Base-by-base conservation (phyloP, 1,140 invertebrate species). In the Zaprionus ghesquierei region DNA sequence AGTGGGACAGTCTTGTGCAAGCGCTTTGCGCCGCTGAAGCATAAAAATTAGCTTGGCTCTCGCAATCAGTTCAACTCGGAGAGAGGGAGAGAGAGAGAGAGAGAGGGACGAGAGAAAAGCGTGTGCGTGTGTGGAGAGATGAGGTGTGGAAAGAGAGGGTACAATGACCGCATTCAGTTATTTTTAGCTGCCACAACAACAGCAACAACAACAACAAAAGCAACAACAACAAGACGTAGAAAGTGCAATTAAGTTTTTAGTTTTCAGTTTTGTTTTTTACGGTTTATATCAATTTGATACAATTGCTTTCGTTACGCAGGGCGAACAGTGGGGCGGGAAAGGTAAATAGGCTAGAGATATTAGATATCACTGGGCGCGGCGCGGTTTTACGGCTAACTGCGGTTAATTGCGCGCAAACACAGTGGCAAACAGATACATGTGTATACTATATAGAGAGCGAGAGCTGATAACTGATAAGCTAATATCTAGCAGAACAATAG, bases 151-250 rank as follows among this genome's bases (percentile, higher is more conserved):
- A n/a, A 84, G 25, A 61, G 69, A 73, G 84, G 82, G 82, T 73
- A 79, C 84, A 89, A 89, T 89, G 84, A 89, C 85, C 84, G 84
- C 84, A 84, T 89, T 89, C 73, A 78, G 79, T 61, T 89, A 89
- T 89, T 84, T 84, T 84, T 89, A 89, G 85, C 53, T 63, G 33
- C 72, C 76, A 72, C 49, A 70, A 53, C 33, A 68, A 56, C 55
- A 77, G 44, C 62, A 68, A 33, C 18, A 65, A 60, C 25, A 65
- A 71, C 35, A 70, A 49, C 31, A 66, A 55, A 50, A 77, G 41
- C 61, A 64, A 33, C n/a, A 61, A 60, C 25, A 64, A 70, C 35
- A 70, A 53, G 38, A 51, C 60, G 82, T 79, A 64, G 79, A 80
- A 87, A 87, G 69, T 80, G 84, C 87, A 89, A 89, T 89, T 89